Evolutionary conservation across 2,797 vertebrate genomes (phyloP), one percentile per base, ranked within the genome.

Genomic region (Hippopotamyrus pictus): DNA sequence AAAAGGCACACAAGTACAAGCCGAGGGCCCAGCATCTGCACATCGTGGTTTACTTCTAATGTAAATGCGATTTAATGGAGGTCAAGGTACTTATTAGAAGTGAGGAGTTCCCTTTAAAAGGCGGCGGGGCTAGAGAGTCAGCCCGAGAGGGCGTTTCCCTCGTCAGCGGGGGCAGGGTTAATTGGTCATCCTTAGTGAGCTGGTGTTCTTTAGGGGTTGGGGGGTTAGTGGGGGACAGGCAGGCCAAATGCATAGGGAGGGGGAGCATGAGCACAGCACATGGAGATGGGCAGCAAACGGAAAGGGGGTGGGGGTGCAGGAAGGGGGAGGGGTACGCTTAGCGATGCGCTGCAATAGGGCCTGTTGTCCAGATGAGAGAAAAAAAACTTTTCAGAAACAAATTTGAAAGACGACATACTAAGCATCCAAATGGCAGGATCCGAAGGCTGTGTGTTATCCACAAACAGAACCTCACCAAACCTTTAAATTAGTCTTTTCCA

Each of bases 251-350:
- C 93, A 95, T 76, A 54, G 33, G 51, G 88, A 53, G 82, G 53
- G 37, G n/a, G 19, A 51, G n/a, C 17, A 86, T 29, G 50, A n/a
- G 19, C 92, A 94, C 91, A 92, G 92, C 94, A 93, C 94, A 92
- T 91, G 93, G 93, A 93, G 94, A 91, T 92, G 93, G 94, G 94
- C 93, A 93, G 94, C 92, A 89, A 90, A 89, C 57, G 53, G 59
- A 89, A 88, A 88, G 88, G 46, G 88, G 85, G 19, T 57, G 17
- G 37, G 88, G 37, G 86, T 53, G 22, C 12, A 73, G 46, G 92
- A 94, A 7, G 17, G 37, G 41, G 76, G 19, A 82, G 41, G 73
- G 76, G 12, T 41, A 2, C 12, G 76, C 17, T 19, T 44, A 82
- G 76, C 76, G 3, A 82, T 44, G 41, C n/a, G 41, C 41, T 82